Evolutionary conservation across 2,888 invertebrate genomes (phyloP), one percentile per base, ranked within the genome.

Genomic region (Drosophila picticornis): DNA sequence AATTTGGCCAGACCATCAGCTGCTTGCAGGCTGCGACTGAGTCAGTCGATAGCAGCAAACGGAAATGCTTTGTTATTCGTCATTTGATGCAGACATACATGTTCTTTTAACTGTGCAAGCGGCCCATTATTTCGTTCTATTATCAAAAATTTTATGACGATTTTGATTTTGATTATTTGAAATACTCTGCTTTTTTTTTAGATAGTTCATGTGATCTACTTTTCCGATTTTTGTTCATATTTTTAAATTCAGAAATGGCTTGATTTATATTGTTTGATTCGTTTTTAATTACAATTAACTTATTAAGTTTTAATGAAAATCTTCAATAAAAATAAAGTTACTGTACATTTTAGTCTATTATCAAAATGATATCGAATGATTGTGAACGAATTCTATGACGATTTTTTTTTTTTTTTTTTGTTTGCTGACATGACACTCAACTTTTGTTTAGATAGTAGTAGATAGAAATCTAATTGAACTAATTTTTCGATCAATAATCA

Each of bases 1-100:
- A 74, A 76, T 74, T 60, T 70, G 67, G 74, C 64, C 43, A 46
- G 48, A 36, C 25, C 36, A 60, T 75, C 71, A 73, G 81, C 83
- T 83, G 82, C 38, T 34, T 6, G 34, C 51, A 29, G 56, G 43
- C 52, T 61, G 60, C 51, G 31, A 34, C 60, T 73, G 73, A 73
- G 16, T 65, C 51, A 73, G 38, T 22, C 34, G 6, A 10, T 5
- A 29, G 38, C 22, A 32, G 25, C 9, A 27, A 29, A 31, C 57
- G 80, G 80, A 77, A 67, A 63, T 79, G 62, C 63, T 29, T 52
- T 9, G 51, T 40, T 65, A 40, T 58, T 58, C 53, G 64, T 58
- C 16, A 29, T 48, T 50, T 4, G n/a, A 53, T 40, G 55, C 10
- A 22, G 29, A 34, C 34, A 34, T 40, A 29, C 55, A 13, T 51